These are phyloP conservation scores for Trogon melanurus DNA, from an alignment of 2,113 vertebrate species.

Conservation along the genomic window DNA sequence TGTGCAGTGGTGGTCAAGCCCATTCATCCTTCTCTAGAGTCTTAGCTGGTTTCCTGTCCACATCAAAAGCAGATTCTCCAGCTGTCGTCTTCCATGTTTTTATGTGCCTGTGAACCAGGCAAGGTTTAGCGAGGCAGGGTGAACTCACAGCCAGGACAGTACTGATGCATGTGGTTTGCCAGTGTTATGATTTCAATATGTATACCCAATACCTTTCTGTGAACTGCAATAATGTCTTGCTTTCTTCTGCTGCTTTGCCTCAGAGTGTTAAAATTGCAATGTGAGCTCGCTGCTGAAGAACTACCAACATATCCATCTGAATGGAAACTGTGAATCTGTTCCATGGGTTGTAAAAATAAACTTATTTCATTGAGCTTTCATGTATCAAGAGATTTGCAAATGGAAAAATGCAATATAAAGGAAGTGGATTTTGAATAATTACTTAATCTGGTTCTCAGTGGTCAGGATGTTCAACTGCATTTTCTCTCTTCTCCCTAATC, in stretches of 20 bases:
- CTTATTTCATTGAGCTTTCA: constrained; percentile 22
- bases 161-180: background rate
- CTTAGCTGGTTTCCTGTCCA: background rate
- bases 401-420: constrained; percentile 31
- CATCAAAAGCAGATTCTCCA: background rate
- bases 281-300: background rate
- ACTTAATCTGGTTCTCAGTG: constrained; percentile 32
- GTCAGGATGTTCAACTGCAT: background rate
- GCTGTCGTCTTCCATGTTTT: fast-evolving
- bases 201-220: background rate
- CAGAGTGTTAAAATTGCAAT: background rate
- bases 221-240: background rate
- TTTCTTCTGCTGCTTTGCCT: background rate
- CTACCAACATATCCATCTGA: background rate
- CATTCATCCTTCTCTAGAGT: background rate
- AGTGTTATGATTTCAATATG: background rate
- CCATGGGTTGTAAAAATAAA: constrained; percentile 37
- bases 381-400: constrained; percentile 36
- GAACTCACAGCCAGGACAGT: background rate
- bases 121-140: background rate
- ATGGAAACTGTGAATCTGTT: constrained; percentile 34
- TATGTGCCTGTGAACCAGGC: background rate
- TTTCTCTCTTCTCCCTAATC: constrained; percentile 48
- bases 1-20: background rate
- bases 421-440: constrained; percentile 48